phyloP scores from a whole-genome alignment of 2,888 invertebrate genomes.

The Habrosyne pyritoides region DNA sequence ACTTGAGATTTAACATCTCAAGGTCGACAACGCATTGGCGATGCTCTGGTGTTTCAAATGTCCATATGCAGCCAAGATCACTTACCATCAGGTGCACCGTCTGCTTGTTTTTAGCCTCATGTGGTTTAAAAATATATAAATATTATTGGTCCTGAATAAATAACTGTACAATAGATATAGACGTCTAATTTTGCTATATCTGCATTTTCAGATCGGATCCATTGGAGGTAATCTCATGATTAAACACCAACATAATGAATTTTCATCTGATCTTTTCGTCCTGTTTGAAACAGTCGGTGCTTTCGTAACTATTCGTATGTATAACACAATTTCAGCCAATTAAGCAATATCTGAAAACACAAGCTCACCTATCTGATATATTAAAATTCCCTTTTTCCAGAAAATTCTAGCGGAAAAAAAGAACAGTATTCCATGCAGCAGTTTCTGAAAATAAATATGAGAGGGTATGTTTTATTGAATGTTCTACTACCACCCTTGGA shows the following conservation, averaged over 20 bases:
- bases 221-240: slow-evolving; percentile 88
- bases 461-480: background rate
- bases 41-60: too few relatives aligned
- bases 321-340: too few relatives aligned
- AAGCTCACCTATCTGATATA: too few relatives aligned
- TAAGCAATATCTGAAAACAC: too few relatives aligned
- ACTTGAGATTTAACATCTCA: too few relatives aligned
- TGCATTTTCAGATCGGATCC: slow-evolving; percentile 79
- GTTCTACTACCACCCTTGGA: background rate
- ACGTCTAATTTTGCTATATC: too few relatives aligned
- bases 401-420: too few relatives aligned
- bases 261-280: slow-evolving; percentile 87
- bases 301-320: slow-evolving; percentile 43
- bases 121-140: background rate
- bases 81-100: too few relatives aligned
- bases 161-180: background rate
- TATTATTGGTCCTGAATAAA: background rate
- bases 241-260: slow-evolving; percentile 85
- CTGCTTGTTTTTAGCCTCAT: too few relatives aligned
- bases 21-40: too few relatives aligned
- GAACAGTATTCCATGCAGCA: slow-evolving; percentile 1
- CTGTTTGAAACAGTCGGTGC: slow-evolving; percentile 60
- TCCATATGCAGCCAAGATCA: too few relatives aligned
- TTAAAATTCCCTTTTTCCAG: too few relatives aligned
- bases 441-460: slow-evolving; percentile 3